Conservation (phyloP, 2,888 invertebrate genomes). For the Iselma pallidipennis region DNA sequence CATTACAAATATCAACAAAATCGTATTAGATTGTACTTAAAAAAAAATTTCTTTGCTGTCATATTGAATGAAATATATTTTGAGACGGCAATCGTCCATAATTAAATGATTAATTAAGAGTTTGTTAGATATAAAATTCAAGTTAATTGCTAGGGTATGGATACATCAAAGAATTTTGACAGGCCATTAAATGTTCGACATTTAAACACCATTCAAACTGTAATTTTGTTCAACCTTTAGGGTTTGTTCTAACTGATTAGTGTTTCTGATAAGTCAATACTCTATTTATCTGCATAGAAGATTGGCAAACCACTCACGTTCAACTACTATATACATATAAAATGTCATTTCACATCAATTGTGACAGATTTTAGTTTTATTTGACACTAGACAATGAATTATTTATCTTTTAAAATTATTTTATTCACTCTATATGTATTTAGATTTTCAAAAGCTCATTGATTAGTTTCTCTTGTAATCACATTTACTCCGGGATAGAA, state of each 20-base stretch:
- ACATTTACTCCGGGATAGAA: no score
- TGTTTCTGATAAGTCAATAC: constrained; percentile 23
- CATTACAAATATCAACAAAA: no score
- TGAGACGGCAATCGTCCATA: constrained; percentile 15
- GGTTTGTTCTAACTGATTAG: constrained; percentile 27
- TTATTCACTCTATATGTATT: not conserved
- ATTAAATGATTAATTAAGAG: constrained; percentile 23
- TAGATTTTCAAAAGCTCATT: constrained; percentile 7
- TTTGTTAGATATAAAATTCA: constrained; percentile 20
- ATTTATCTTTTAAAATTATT: constrained; percentile 3
- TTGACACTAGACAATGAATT: constrained; percentile 5
- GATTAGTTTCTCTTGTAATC: no score
- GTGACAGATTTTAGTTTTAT: constrained; percentile 22
- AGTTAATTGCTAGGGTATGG: constrained; percentile 13
- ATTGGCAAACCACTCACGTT: constrained; percentile 20
- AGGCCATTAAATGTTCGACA: constrained; percentile 22
- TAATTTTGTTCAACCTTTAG: constrained; percentile 19
- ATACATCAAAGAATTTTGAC: constrained; percentile 24
- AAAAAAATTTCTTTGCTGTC: not conserved
- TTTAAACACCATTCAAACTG: constrained; percentile 19
- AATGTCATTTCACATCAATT: constrained; percentile 14
- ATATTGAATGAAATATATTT: constrained; percentile 7
- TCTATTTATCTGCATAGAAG: constrained; percentile 24
- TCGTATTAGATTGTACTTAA: no score
- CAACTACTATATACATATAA: constrained; percentile 11